Conservation (phyloP, 2,797 vertebrate genomes). For the Lepilemur septentrionalis region DNA sequence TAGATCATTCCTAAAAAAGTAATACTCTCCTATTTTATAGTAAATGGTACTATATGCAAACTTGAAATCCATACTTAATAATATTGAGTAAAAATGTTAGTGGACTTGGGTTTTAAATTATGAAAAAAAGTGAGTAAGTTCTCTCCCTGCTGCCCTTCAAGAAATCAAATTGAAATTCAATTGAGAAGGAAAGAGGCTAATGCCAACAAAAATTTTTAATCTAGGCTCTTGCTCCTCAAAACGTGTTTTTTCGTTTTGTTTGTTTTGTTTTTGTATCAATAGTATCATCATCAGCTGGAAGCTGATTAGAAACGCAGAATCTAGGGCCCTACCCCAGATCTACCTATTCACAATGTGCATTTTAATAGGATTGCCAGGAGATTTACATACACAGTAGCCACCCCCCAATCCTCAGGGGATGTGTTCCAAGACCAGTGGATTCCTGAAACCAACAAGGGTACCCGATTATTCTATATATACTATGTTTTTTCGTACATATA, state of each 20-base stretch:
- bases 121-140: background rate
- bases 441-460: background rate
- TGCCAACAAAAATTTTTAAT: background rate
- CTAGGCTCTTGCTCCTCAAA: background rate
- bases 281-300: background rate
- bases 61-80: background rate
- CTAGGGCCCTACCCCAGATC: background rate
- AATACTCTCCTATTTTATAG: background rate
- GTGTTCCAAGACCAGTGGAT: background rate
- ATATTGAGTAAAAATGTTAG: background rate
- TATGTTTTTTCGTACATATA: background rate
- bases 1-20: background rate
- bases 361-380: background rate
- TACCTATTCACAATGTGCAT: background rate
- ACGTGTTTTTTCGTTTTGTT: background rate
- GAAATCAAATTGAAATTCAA: background rate
- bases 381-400: background rate
- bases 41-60: background rate
- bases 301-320: background rate
- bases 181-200: background rate
- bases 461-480: background rate
- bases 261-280: background rate
- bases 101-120: background rate
- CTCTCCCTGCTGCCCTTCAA: background rate
- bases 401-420: too few relatives aligned